Evolutionary conservation across 2,797 vertebrate genomes (phyloP).

Genomic region (Gobionotothen gibberifrons): DNA sequence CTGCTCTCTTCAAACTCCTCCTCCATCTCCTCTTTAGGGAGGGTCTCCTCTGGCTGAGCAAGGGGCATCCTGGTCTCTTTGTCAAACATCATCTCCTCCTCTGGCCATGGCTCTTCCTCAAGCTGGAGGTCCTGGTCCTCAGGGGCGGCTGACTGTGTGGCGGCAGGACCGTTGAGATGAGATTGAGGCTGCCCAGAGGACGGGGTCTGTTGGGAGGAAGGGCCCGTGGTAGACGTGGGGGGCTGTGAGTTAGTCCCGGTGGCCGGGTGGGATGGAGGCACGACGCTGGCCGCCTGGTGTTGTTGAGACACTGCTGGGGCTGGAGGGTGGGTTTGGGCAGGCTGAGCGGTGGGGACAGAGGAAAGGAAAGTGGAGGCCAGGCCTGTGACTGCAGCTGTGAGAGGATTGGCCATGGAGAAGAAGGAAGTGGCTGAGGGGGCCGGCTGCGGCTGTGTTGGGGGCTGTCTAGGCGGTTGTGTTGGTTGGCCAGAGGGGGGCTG

Average conservation of each 20-base stretch:
- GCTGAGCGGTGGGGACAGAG: constrained; percentile 68
- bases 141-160: constrained; percentile 30
- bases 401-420: constrained; percentile 86
- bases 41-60: constrained; percentile 62
- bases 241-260: constrained; percentile 57
- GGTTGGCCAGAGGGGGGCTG: constrained; percentile 44
- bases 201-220: constrained; percentile 61
- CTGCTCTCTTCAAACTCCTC: constrained; percentile 67
- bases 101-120: constrained; percentile 73
- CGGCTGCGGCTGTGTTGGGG: constrained; percentile 75
- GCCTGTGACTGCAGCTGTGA: constrained; percentile 84
- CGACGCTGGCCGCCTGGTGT: constrained; percentile 43
- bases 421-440: constrained; percentile 80
- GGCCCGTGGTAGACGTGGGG: constrained; percentile 41
- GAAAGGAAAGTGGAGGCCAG: constrained; percentile 81
- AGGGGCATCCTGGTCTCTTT: constrained; percentile 58
- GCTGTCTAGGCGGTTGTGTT: neutral
- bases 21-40: constrained; percentile 63
- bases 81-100: constrained; percentile 68
- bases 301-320: constrained; percentile 52
- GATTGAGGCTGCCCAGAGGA: constrained; percentile 49
- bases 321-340: constrained; percentile 73
- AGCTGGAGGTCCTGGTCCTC: constrained; percentile 56
- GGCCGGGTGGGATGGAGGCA: constrained; percentile 70
- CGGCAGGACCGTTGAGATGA: constrained; percentile 44